These are phyloP conservation scores for Romanogobio albipinnatus DNA, from an alignment of 2,113 vertebrate genomes.

Conservation along the genomic window DNA sequence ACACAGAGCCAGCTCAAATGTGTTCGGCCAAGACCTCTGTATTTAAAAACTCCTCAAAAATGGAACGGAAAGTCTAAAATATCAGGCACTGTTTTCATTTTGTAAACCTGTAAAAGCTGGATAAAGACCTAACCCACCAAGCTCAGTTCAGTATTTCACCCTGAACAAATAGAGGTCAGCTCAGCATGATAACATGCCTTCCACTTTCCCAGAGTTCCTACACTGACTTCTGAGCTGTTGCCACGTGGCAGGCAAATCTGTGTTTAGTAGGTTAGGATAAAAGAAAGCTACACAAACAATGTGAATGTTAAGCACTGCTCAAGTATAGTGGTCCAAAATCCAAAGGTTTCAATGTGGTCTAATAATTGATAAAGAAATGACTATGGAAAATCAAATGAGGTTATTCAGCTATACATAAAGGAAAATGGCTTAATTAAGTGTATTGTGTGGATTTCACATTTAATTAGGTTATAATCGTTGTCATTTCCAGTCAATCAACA, in stretches of 20 bases:
- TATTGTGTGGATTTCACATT: constrained; percentile 36
- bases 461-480: constrained; percentile 39
- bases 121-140: constrained; percentile 39
- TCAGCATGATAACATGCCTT: constrained; percentile 36
- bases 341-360: background rate
- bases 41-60: constrained; percentile 44
- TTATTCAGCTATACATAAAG: constrained; percentile 55
- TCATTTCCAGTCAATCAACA: constrained; percentile 44
- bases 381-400: constrained; percentile 62
- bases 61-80: constrained; percentile 46
- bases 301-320: background rate
- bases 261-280: background rate
- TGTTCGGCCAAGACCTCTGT: constrained; percentile 24
- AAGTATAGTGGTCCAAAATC: background rate
- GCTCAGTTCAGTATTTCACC: constrained; percentile 49
- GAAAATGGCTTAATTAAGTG: background rate
- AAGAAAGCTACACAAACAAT: constrained; percentile 18
- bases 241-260: constrained; percentile 20
- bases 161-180: constrained; percentile 47
- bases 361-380: background rate
- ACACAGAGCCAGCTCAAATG: constrained; percentile 15
- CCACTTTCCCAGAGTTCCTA: constrained; percentile 21
- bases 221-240: constrained; percentile 8
- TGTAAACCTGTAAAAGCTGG: constrained; percentile 38
- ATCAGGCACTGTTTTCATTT: constrained; percentile 52